These are phyloP conservation scores for Heliconius hewitsoni DNA, from an alignment of 1,140 invertebrate genomes.

Conservation along the genomic window DNA sequence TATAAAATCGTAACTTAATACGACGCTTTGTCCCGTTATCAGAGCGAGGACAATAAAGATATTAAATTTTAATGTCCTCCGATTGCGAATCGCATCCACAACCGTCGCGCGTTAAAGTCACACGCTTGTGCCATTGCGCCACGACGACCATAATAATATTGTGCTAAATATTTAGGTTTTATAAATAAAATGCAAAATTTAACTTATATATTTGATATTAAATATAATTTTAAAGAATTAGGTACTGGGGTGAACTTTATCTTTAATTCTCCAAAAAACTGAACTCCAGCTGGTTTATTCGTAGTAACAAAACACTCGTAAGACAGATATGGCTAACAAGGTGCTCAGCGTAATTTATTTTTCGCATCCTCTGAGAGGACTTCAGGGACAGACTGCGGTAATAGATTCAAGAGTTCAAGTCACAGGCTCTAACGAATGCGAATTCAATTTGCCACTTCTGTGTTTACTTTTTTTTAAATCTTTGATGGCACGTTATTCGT, in stretches of 20 bases:
- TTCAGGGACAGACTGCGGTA: not conserved
- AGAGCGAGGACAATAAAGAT: too few species aligned
- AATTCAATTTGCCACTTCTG: conserved; percentile 10
- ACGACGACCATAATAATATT: too few species aligned
- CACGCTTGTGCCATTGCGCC: too few species aligned
- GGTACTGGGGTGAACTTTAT: not conserved
- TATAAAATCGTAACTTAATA: too few species aligned
- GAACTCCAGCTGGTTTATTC: not conserved
- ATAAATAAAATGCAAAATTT: too few species aligned
- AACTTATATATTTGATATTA: too few species aligned
- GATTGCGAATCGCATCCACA: too few species aligned
- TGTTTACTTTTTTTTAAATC: not conserved
- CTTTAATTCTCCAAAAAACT: not conserved
- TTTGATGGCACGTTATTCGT: not conserved
- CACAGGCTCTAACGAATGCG: conserved; percentile 7
- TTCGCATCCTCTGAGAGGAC: conserved; percentile 2
- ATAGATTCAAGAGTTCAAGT: conserved; percentile 11
- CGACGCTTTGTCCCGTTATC: too few species aligned
- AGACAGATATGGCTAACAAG: conserved; percentile 28
- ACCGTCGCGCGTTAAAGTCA: too few species aligned
- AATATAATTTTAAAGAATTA: too few species aligned
- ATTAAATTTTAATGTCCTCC: too few species aligned
- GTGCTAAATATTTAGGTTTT: too few species aligned
- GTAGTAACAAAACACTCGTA: conserved; percentile 8
- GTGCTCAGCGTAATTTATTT: conserved; percentile 8